These are phyloP conservation scores for Phocoena sinus DNA, from an alignment of 2,113 vertebrate species.

Conservation along the genomic window DNA sequence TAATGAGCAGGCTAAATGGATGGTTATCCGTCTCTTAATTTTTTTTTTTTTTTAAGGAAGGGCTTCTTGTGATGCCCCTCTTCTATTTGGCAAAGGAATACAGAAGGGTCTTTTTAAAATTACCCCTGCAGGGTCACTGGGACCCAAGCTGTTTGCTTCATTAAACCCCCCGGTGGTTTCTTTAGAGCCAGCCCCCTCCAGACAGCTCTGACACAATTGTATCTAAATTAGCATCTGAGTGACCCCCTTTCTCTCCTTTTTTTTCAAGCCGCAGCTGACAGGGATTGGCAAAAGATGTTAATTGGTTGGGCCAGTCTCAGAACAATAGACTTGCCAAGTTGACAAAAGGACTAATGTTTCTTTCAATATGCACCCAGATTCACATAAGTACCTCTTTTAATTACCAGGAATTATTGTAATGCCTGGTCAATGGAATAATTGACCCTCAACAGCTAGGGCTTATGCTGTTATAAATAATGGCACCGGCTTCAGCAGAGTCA, in stretches of 20 bases:
- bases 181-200: constrained; percentile 76
- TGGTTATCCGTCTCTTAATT: constrained; percentile 80
- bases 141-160: constrained; percentile 87
- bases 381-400: constrained; percentile 86
- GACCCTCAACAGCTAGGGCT: constrained; percentile 82
- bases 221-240: constrained; percentile 91
- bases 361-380: constrained; percentile 83
- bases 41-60: constrained; percentile 60
- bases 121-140: constrained; percentile 83
- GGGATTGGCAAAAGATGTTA: constrained; percentile 86
- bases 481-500: constrained; percentile 74
- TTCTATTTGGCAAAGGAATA: constrained; percentile 80
- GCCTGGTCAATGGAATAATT: constrained; percentile 84
- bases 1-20: constrained; percentile 86
- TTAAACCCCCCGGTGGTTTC: constrained; percentile 82
- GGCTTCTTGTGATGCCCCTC: constrained; percentile 75
- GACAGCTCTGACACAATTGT: constrained; percentile 85
- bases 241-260: constrained; percentile 76
- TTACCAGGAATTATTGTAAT: constrained; percentile 86
- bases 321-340: constrained; percentile 80
- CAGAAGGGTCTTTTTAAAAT: constrained; percentile 82
- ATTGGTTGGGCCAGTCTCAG: constrained; percentile 83
- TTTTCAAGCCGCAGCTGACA: constrained; percentile 81
- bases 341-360: constrained; percentile 88
- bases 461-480: constrained; percentile 82